phyloP scores from a whole-genome alignment of 2,113 vertebrate species.

The Emydura subglobosa region DNA sequence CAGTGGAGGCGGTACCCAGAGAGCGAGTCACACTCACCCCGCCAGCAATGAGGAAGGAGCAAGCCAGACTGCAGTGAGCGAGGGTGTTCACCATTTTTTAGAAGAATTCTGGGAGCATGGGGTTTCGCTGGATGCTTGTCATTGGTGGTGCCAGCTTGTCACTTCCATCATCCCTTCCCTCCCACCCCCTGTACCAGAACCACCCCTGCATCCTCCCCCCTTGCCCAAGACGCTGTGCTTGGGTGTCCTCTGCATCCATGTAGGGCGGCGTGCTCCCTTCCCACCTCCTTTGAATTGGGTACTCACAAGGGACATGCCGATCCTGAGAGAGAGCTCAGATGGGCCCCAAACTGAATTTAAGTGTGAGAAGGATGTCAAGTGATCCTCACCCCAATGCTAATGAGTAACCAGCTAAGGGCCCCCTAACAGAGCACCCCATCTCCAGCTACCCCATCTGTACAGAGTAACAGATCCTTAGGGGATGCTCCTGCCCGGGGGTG shows the following conservation, averaged over 20 bases:
- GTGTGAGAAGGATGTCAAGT: neutral
- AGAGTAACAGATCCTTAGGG: neutral
- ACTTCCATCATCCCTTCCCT: too few relatives aligned
- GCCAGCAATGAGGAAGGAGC: neutral
- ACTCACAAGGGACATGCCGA: neutral
- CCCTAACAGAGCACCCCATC: neutral
- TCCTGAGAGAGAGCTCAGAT: neutral
- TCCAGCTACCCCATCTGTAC: neutral
- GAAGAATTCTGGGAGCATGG: neutral
- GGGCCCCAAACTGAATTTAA: neutral
- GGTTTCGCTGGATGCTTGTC: neutral
- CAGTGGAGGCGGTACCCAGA: neutral
- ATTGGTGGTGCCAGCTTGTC: neutral
- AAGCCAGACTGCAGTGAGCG: neutral
- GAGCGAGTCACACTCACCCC: neutral
- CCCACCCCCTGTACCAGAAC: neutral
- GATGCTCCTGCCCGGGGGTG: neutral
- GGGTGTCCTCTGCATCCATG: fast-evolving
- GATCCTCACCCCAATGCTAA: neutral
- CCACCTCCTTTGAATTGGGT: fast-evolving
- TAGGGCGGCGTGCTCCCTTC: neutral
- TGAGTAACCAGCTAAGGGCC: neutral
- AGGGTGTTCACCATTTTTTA: neutral
- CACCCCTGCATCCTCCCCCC: neutral
- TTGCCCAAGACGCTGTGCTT: fast-evolving